These are phyloP conservation scores for Drosophila histrio DNA, from an alignment of 2,888 invertebrate species.

Conservation along the genomic window DNA sequence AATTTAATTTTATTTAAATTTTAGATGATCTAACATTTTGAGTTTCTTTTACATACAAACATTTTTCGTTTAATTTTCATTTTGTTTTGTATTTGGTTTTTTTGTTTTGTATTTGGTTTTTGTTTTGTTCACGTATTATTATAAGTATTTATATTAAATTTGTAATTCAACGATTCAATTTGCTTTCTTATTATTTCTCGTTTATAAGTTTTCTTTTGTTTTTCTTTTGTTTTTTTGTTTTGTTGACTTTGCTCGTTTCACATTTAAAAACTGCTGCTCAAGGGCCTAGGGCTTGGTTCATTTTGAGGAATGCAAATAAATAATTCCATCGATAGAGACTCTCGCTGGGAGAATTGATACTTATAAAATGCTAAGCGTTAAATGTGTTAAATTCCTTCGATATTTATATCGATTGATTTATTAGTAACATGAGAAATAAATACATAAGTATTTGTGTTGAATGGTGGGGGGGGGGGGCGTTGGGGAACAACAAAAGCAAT, in stretches of 20 bases:
- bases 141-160: constrained; percentile 61
- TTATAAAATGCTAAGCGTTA: constrained; percentile 2
- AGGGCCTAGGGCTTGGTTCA: constrained; percentile 61
- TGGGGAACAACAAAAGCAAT: constrained; percentile 69
- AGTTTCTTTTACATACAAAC: constrained; percentile 83
- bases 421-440: constrained; percentile 27
- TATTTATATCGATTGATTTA: not conserved
- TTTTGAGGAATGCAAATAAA: constrained; percentile 39
- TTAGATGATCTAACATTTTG: constrained; percentile 82
- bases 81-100: constrained; percentile 44
- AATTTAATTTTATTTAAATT: constrained; percentile 82
- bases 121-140: constrained; percentile 40
- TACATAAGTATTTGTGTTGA: constrained; percentile 1
- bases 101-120: constrained; percentile 41
- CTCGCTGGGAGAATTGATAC: constrained; percentile 4
- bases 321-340: constrained; percentile 8
- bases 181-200: constrained; percentile 29
- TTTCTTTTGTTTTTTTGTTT: constrained; percentile 18
- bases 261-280: constrained; percentile 57
- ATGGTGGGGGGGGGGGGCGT: no score
- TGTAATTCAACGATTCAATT: constrained; percentile 77
- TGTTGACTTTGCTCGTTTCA: constrained; percentile 53
- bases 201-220: constrained; percentile 23
- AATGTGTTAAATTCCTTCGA: constrained; percentile 22
- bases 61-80: constrained; percentile 63